phyloP scores from a whole-genome alignment of 2,797 vertebrate genomes.

The Agapornis canus region DNA sequence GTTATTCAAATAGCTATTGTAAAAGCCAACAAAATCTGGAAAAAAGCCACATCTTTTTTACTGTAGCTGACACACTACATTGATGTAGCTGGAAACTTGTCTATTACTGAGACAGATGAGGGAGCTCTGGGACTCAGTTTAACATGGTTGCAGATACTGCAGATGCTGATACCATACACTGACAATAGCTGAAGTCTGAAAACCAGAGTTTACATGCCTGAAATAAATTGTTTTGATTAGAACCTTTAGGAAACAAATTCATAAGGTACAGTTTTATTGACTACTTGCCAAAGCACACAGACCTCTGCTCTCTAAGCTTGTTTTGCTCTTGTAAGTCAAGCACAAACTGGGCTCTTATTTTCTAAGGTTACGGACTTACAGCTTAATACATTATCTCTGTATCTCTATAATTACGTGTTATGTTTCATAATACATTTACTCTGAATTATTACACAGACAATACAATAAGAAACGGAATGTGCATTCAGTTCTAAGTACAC shows the following conservation, averaged over 20 bases:
- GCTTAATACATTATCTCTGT: conserved; percentile 54
- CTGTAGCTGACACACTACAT: conserved; percentile 43
- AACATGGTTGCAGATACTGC: conserved; percentile 8
- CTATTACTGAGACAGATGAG: conserved; percentile 78
- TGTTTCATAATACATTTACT: conserved; percentile 34
- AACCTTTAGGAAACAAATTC: conserved; percentile 84
- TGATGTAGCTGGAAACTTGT: conserved; percentile 65
- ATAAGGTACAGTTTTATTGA: conserved; percentile 82
- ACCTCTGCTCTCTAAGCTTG: conserved; percentile 74
- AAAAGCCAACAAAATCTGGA: conserved; percentile 34
- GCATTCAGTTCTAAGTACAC: conserved; percentile 41
- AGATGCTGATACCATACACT: conserved; percentile 6
- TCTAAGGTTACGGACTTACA: conserved; percentile 68
- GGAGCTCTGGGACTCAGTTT: conserved; percentile 81
- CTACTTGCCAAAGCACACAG: conserved; percentile 79
- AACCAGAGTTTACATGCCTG: conserved; percentile 78
- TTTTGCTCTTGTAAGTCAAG: conserved; percentile 79
- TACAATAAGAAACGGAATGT: conserved; percentile 30
- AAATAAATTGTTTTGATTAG: conserved; percentile 86
- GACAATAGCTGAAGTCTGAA: conserved; percentile 75
- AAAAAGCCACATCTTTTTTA: conserved; percentile 11
- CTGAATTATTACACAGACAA: conserved; percentile 62
- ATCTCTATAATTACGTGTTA: background rate
- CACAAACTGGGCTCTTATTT: conserved; percentile 71
- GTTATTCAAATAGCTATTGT: conserved; percentile 24